Percentiles rank a stretch among this genome's conserved stretches.
Conservation (phyloP, 2,797 vertebrate species). For the Chaenodraco wilsoni region DNA sequence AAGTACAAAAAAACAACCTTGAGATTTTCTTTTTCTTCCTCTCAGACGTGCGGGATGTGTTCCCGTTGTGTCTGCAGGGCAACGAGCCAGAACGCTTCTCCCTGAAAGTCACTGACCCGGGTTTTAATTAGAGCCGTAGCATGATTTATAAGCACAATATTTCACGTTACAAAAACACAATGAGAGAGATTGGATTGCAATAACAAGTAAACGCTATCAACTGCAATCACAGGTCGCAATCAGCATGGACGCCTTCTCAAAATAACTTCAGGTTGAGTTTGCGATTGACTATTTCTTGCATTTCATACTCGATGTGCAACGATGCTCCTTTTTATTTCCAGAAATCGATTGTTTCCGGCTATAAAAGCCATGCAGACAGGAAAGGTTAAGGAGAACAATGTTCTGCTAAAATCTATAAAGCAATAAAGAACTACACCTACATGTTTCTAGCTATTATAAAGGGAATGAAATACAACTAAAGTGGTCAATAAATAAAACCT, state of each 20-base stretch:
- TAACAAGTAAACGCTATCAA: conserved; percentile 24
- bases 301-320: conserved; percentile 4
- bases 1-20: background rate
- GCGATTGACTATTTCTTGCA: conserved; percentile 5
- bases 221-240: conserved; percentile 2
- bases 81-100: conserved; percentile 17
- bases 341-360: background rate
- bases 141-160: background rate
- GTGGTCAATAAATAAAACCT: background rate
- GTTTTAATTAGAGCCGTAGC: conserved; percentile 26
- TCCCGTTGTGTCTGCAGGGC: background rate
- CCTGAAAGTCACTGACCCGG: conserved; percentile 23
- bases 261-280: conserved; percentile 14
- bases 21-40: background rate
- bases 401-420: conserved; percentile 43
- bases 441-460: conserved; percentile 17
- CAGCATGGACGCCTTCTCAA: background rate
- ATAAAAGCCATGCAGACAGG: conserved; percentile 13
- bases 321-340: background rate
- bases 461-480: background rate
- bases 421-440: conserved; percentile 18
- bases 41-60: background rate
- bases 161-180: conserved; percentile 10
- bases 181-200: conserved; percentile 4
- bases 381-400: conserved; percentile 12